Base-by-base conservation (phyloP, 2,888 invertebrate species). In the Fissipunctia ypsillon region DNA sequence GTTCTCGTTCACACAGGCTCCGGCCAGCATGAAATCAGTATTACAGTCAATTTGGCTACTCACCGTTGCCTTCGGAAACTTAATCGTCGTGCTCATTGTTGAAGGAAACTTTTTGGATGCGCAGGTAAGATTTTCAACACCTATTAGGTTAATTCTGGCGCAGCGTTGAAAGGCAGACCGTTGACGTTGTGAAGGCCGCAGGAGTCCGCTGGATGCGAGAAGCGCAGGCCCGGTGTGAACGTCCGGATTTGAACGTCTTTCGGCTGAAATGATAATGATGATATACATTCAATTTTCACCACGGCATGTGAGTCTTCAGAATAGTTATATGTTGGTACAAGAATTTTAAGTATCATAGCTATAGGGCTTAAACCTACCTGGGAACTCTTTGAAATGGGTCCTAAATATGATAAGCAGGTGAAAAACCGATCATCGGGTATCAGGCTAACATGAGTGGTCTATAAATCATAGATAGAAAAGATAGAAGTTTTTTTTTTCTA, bases 1-100 rank as follows among this genome's bases (percentile, higher is more conserved):
- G 91, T 99, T 99, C 94, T 98, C 99, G 0, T 99, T 99, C 93
- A 98, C 99, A 0, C 99, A 99, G 96, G 99, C 99, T 0, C 99
- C 99, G 0, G 92, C 96, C 9, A 98, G 97, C 81, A 99, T 99
- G 99, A 99, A 99, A 93, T 98, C 99, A 0, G 98, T 99, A 0
- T 93, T 99, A 65, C 98, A 98, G 92, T 99, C 99, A 0, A 97
- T 98, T 22, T 99, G 99, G 99, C 96, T 99, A 22, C 95, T 99
- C 68, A 99, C 99, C 0, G 98, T 98, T 0, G 99, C 99, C 0
- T 97, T 99, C 88, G 99, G 99, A 57, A 99, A 99, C 94, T 95
- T 99, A 48, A 97, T 99, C 72, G 99, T 99, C 1, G 98, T 99
- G 48, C 97, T 99, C 66, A 97, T 99, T 43, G 98, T 99, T 25